Conservation (phyloP, 2,113 vertebrate genomes). For the Tor tambroides region DNA sequence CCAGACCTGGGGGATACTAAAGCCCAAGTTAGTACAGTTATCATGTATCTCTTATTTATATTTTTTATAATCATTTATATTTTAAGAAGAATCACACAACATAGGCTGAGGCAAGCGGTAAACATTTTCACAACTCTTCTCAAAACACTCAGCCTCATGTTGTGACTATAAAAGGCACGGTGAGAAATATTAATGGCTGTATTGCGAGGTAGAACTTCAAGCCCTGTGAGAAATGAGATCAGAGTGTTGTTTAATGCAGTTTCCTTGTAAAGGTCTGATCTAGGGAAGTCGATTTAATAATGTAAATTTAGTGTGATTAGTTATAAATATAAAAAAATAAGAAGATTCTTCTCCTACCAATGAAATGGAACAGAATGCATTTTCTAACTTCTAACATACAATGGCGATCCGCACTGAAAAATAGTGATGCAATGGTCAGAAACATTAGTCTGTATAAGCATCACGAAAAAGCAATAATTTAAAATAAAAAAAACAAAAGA, state of each 20-base stretch:
- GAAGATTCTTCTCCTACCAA: no score
- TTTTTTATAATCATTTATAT: constrained; percentile 33
- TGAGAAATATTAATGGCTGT: constrained; percentile 8
- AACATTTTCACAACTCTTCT: background rate
- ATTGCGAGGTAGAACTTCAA: background rate
- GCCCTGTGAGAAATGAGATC: background rate
- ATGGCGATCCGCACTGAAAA: background rate
- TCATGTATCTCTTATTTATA: constrained; percentile 5
- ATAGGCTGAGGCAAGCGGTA: background rate
- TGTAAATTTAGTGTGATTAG: no score
- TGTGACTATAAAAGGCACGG: background rate
- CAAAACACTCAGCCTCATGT: background rate
- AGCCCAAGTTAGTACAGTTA: constrained; percentile 7
- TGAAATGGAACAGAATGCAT: background rate
- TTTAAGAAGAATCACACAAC: constrained; percentile 2
- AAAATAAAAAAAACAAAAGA: no score
- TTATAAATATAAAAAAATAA: no score
- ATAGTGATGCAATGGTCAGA: background rate
- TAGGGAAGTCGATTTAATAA: no score
- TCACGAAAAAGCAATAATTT: no score
- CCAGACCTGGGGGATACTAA: background rate
- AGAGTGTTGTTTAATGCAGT: background rate
- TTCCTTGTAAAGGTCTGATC: background rate
- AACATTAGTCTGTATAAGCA: background rate
- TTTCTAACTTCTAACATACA: no score